Base-by-base conservation (phyloP, 64 coral and sea anemone genomes). In the Montipora efflorescens region DNA sequence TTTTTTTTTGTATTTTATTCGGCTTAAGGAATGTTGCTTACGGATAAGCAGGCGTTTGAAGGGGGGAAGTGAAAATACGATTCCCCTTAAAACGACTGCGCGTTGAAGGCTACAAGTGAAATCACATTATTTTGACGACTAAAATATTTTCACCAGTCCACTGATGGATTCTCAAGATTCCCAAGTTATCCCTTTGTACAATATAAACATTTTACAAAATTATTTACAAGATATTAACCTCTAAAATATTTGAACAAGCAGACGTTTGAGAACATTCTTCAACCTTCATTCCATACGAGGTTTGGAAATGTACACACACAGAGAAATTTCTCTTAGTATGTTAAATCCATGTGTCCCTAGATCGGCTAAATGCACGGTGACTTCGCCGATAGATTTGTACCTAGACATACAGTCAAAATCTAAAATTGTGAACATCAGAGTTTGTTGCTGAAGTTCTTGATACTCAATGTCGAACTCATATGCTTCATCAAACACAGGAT, bases 401-500 rank as follows among this genome's bases (percentile, higher is more conserved):
- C 89, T 69, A 9, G 98, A 99, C 13, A 99, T 80, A 72, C 98
- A 99, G 69, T 99, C 95, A 36, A 90, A 99, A 61, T 96, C 95
- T 85, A 94, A 91, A 18, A 99, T 90, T 52, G 96, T 77, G 74
- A 96, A 99, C 57, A 91, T 79, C 43, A 99, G 86, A 67, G 88
- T 94, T 49, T 99, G 98, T 14, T 79, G 82, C 16, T 96, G 95
- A 2, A 99, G 67, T 13, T 96, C 89, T 50, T 94, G 80, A 46
- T 94, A 96, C 16, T 89, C 91, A 52, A 96, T 96, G 14, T 99
- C 98, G 94, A 99, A 99, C 47, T 99, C 92, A 46, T 96, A 99
- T 57, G 79, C 77, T 72, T 99, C 98, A 36, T 96, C 81, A 47
- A 96, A 99, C 16, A 89, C 80, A 7, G 98, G 98, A 14, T 99